Percentiles rank a stretch among this genome's conserved stretches.
Evolutionary conservation across 2,888 invertebrate species (phyloP).

Genomic region (Ligdia adustata): DNA sequence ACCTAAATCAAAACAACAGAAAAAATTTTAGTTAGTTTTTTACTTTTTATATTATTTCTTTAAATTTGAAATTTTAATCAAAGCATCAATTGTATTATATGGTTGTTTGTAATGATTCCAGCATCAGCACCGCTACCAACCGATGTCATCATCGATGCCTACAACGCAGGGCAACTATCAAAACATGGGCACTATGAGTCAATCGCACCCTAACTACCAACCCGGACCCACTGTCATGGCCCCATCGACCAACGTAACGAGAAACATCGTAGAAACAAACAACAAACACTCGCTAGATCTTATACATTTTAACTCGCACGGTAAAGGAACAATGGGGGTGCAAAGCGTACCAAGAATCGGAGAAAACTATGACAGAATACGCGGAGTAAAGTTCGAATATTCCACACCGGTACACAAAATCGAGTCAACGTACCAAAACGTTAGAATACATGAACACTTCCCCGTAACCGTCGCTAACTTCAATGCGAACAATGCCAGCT

Average conservation of each 20-base stretch:
- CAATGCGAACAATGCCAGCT: slow-evolving; percentile 73
- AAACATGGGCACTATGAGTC: slow-evolving; percentile 69
- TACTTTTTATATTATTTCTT: no score
- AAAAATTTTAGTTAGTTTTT: no score
- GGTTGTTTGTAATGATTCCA: no score
- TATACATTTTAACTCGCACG: slow-evolving; percentile 62
- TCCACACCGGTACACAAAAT: slow-evolving; percentile 58
- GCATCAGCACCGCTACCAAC: slow-evolving; percentile 71
- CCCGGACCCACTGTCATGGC: slow-evolving; percentile 19
- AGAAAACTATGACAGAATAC: slow-evolving; percentile 60
- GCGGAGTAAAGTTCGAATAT: slow-evolving; percentile 62
- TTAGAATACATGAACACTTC: slow-evolving; percentile 59
- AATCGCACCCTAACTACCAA: slow-evolving; percentile 65
- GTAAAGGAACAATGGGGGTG: slow-evolving; percentile 56
- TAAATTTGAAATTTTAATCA: no score
- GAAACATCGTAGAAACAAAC: slow-evolving; percentile 62
- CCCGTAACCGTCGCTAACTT: slow-evolving; percentile 59
- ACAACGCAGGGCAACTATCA: slow-evolving; percentile 60
- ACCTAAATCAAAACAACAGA: no score
- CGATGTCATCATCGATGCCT: slow-evolving; percentile 73
- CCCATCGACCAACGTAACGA: slow-evolving; percentile 39
- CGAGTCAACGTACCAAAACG: slow-evolving; percentile 69
- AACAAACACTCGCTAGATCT: slow-evolving; percentile 67
- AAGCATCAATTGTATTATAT: no score
- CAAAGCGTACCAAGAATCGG: slow-evolving; percentile 62